These are phyloP conservation scores for Osmerus mordax DNA, from an alignment of 2,113 vertebrate genomes.

Conservation along the genomic window DNA sequence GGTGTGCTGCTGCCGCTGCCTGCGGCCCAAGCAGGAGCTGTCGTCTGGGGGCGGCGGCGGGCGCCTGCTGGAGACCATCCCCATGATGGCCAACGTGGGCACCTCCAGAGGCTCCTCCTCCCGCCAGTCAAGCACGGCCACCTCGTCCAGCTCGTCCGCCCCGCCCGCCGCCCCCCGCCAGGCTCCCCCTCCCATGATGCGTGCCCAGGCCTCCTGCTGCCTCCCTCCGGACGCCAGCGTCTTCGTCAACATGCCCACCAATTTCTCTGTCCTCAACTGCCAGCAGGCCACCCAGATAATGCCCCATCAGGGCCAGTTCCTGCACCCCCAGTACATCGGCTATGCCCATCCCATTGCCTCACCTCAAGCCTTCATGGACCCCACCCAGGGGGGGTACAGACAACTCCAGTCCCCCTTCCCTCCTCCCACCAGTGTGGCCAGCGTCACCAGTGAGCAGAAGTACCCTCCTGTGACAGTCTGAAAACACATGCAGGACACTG, in stretches of 20 bases:
- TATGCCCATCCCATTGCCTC: slow-evolving; percentile 84
- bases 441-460: slow-evolving; percentile 83
- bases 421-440: slow-evolving; percentile 59
- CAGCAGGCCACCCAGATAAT: slow-evolving; percentile 96
- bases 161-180: slow-evolving; percentile 78
- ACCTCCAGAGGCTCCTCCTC: slow-evolving; percentile 92
- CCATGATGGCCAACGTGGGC: slow-evolving; percentile 91
- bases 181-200: slow-evolving; percentile 74
- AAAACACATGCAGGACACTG: slow-evolving; percentile 35
- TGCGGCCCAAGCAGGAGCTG: slow-evolving; percentile 94
- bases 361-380: slow-evolving; percentile 78
- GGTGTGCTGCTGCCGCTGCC: slow-evolving; percentile 92
- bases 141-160: slow-evolving; percentile 94
- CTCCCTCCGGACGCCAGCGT: slow-evolving; percentile 86
- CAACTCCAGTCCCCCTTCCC: slow-evolving; percentile 89
- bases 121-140: slow-evolving; percentile 93
- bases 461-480: slow-evolving; percentile 91
- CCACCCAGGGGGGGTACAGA: slow-evolving; percentile 83
- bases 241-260: slow-evolving; percentile 96
- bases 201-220: slow-evolving; percentile 93
- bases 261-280: slow-evolving; percentile 96
- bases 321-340: slow-evolving; percentile 92
- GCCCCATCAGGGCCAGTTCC: slow-evolving; percentile 92
- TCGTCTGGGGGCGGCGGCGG: slow-evolving; percentile 75
- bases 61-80: slow-evolving; percentile 92